These are phyloP conservation scores for Eledona agricola DNA, from an alignment of 2,888 invertebrate species.

Conservation along the genomic window DNA sequence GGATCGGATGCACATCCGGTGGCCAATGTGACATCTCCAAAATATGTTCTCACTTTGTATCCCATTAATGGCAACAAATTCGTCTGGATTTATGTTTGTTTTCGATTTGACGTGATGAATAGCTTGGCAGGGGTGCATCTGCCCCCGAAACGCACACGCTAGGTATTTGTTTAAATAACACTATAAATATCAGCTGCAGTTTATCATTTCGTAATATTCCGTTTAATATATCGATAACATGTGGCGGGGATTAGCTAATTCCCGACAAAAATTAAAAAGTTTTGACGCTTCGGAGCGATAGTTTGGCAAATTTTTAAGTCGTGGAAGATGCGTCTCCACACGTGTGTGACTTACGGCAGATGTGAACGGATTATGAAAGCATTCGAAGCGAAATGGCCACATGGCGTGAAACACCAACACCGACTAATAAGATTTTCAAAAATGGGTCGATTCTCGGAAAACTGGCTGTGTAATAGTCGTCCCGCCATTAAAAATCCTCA, in stretches of 20 bases:
- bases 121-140: conserved; percentile 21
- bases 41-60: conserved; percentile 61
- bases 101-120: conserved; percentile 38
- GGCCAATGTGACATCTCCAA: conserved; percentile 51
- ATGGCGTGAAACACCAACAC: conserved; percentile 14
- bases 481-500: conserved; percentile 22
- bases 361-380: conserved; percentile 17
- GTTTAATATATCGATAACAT: conserved; percentile 14
- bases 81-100: conserved; percentile 55
- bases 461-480: no score
- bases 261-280: no score
- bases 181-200: conserved; percentile 24
- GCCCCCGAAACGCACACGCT: conserved; percentile 31
- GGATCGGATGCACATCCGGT: conserved; percentile 54
- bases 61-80: conserved; percentile 59
- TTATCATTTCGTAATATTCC: conserved; percentile 18
- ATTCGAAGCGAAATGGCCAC: conserved; percentile 10
- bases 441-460: conserved; percentile 3
- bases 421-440: conserved; percentile 10
- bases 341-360: conserved; percentile 14
- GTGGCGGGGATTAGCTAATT: conserved; percentile 3
- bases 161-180: conserved; percentile 36
- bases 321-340: no score
- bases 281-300: no score
- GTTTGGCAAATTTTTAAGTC: no score